Percentiles rank a stretch among this genome's conserved stretches.
Evolutionary conservation across 2,113 vertebrate genomes (phyloP).

Genomic region (Gopherus evgoodei): DNA sequence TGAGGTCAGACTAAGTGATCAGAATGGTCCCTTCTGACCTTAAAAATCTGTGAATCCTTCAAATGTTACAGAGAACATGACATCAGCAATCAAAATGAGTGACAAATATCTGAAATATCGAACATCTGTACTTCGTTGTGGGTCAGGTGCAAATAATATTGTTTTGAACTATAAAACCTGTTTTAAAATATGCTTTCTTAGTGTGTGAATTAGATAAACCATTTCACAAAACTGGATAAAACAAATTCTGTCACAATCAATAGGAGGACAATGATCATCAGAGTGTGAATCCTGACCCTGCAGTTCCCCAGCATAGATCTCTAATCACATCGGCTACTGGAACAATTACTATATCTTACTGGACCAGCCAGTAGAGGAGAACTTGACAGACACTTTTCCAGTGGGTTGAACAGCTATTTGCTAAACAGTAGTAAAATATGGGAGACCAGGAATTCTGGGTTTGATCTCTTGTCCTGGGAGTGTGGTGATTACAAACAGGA

Average conservation of each 20-base stretch:
- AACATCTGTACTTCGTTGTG: constrained; percentile 19
- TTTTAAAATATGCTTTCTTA: neutral
- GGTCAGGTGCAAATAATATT: neutral
- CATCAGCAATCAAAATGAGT: neutral
- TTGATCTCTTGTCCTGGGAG: neutral
- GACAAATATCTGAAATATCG: constrained; percentile 32
- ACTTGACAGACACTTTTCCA: neutral
- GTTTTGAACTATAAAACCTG: neutral
- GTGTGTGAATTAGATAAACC: neutral
- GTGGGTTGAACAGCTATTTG: neutral
- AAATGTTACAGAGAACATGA: constrained; percentile 19
- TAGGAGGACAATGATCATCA: neutral
- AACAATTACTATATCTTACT: neutral
- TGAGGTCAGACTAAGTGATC: constrained; percentile 49
- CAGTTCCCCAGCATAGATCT: neutral
- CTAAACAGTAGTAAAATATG: neutral
- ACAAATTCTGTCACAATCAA: neutral
- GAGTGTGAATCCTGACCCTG: neutral
- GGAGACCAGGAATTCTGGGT: neutral
- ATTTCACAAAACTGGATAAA: neutral
- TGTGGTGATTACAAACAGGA: neutral
- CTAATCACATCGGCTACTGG: neutral
- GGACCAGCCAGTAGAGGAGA: neutral
- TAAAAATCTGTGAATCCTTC: constrained; percentile 58
- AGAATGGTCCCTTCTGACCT: constrained; percentile 21